A percentile compares a stretch with the other conserved stretches of the same genome.
Conservation (phyloP, 2,113 vertebrate species). For the Lichenostomus cassidix region DNA sequence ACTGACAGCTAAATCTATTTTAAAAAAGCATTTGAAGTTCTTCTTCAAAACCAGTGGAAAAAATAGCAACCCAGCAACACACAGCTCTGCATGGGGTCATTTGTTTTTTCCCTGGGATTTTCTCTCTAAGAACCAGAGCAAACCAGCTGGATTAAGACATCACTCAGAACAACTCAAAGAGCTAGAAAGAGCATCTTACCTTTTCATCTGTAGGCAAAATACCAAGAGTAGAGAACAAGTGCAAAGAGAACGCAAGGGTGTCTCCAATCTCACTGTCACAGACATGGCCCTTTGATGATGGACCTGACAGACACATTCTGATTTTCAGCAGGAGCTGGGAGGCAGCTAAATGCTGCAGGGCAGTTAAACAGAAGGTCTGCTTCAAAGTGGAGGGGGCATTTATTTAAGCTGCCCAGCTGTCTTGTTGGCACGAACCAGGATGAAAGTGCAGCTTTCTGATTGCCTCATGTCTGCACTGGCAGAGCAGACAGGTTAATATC, state of each 20-base stretch:
- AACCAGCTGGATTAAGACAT: constrained; percentile 9
- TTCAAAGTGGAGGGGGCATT: background rate
- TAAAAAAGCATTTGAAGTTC: background rate
- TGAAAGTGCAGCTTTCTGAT: background rate
- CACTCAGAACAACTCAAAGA: constrained; percentile 13
- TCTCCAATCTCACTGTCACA: background rate
- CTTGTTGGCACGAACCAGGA: background rate
- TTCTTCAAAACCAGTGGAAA: background rate
- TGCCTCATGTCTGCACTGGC: background rate
- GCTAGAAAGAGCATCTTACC: constrained; percentile 28
- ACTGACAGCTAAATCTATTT: background rate
- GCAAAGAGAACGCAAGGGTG: background rate
- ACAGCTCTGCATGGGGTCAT: background rate
- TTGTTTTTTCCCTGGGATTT: background rate
- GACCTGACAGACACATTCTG: background rate
- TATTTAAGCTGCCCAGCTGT: constrained; percentile 14
- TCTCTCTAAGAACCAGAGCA: background rate
- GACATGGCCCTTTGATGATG: background rate
- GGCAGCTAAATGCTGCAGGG: constrained; percentile 17
- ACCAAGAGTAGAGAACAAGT: background rate
- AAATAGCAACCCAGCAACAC: background rate
- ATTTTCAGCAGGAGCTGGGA: background rate
- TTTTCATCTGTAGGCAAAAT: constrained; percentile 24
- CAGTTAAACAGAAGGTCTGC: background rate
- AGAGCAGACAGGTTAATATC: background rate